These are phyloP conservation scores for Ligdia adustata DNA, from an alignment of 2,888 invertebrate species.

Conservation along the genomic window DNA sequence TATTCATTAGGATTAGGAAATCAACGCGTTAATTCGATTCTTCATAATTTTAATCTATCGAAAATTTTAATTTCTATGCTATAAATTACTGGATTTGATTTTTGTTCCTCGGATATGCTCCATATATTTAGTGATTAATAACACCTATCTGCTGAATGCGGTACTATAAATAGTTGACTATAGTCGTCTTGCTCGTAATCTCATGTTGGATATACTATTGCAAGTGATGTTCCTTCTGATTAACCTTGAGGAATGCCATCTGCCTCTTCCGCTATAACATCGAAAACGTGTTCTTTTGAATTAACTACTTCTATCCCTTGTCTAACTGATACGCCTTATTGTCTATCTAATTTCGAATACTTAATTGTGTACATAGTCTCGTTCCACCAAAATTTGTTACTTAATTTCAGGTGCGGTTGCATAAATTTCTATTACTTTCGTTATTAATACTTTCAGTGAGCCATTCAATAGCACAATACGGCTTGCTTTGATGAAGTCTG, in stretches of 20 bases:
- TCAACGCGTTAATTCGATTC: slow-evolving; percentile 1
- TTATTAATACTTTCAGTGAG: slow-evolving; percentile 35
- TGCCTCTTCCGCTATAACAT: slow-evolving; percentile 19
- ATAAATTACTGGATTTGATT: slow-evolving; percentile 22
- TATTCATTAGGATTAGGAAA: too few relatives aligned
- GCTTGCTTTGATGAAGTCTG: slow-evolving; percentile 43
- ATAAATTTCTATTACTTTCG: slow-evolving; percentile 34
- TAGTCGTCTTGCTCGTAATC: slow-evolving; percentile 22
- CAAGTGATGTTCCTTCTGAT: slow-evolving; percentile 21
- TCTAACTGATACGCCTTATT: background rate
- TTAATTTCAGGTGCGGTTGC: slow-evolving; percentile 44
- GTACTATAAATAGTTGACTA: slow-evolving; percentile 27
- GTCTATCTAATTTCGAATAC: background rate
- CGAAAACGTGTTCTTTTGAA: slow-evolving; percentile 2
- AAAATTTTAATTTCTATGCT: background rate
- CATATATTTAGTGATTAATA: slow-evolving; percentile 32
- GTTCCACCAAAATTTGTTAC: slow-evolving; percentile 29
- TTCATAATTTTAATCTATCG: background rate
- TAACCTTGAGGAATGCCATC: slow-evolving; percentile 28
- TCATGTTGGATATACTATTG: slow-evolving; percentile 22
- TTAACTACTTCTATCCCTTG: background rate
- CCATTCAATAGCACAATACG: slow-evolving; percentile 41
- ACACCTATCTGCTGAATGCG: slow-evolving; percentile 19
- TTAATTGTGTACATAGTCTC: background rate
- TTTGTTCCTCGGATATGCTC: slow-evolving; percentile 22